Conservation (phyloP, 2,888 invertebrate species). For the Smittia sp. region DNA sequence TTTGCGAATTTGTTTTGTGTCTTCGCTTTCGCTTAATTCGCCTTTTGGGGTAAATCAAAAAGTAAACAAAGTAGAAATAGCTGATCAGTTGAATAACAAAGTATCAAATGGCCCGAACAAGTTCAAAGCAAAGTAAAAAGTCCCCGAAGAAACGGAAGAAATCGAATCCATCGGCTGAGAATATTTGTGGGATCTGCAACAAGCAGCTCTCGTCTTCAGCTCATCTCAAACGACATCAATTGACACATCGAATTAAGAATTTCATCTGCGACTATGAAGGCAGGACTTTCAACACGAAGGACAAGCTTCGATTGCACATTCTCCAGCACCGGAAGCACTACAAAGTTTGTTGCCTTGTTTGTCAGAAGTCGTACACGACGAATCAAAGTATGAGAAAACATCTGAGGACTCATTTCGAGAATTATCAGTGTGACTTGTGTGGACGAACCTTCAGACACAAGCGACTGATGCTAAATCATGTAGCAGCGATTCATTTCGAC, state of each 20-base stretch:
- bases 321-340: conserved; percentile 18
- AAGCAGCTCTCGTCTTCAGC: not conserved
- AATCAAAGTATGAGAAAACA: conserved; percentile 35
- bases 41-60: no score
- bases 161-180: not conserved
- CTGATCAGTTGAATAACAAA: no score
- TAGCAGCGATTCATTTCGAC: conserved; percentile 22
- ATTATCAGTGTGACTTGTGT: conserved; percentile 24
- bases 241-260: not conserved
- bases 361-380: conserved; percentile 8
- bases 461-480: conserved; percentile 17
- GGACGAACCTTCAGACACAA: conserved; percentile 15
- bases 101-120: no score
- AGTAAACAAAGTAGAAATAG: no score
- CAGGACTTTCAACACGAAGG: conserved; percentile 23
- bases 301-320: conserved; percentile 31
- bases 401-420: conserved; percentile 38
- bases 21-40: no score
- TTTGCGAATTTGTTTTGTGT: not conserved
- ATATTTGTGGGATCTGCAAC: conserved; percentile 1
- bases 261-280: conserved; percentile 37
- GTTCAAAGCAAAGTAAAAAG: not conserved
- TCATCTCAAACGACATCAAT: not conserved
- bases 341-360: conserved; percentile 4
- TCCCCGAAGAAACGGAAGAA: not conserved